Evolutionary conservation across 2,797 vertebrate genomes (phyloP), one percentile per base, ranked within the genome.

Genomic region (Jordanella pulchra): DNA sequence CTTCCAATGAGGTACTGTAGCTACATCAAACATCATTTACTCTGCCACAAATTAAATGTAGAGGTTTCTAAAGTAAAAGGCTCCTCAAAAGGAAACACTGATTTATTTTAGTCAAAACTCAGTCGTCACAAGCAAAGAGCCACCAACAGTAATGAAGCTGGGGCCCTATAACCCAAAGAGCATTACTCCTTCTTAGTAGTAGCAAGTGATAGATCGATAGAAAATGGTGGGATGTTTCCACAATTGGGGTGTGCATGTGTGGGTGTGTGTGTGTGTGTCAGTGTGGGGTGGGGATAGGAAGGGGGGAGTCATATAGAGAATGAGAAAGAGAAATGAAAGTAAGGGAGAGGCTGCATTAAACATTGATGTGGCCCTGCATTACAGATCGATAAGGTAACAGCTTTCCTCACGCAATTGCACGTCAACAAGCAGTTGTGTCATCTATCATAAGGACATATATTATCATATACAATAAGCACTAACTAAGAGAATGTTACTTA

Each of bases 381-480:
- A 69, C 75, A 64, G 89, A 94, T 95, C 93, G 80, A 94, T 94
- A 93, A 84, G 75, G 77, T 84, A 86, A 86, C 85, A 86, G 87
- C 86, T 86, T 89, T 92, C 88, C 93, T 93, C 91, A 86, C 93
- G 90, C 94, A 93, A 95, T 94, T 94, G 93, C 94, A 93, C 84
- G 91, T 94, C 93, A 91, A 85, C 87, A 83, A 81, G 87, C 78
- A 76, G 78, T 83, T 67, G 69, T 79, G 80, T 87, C 82, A 92
- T 89, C 73, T 86, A 90, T 91, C 82, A 74, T 78, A 77, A n/a
- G 68, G 65, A 86, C 81, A 74, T 25, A 32, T 78, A 64, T 77
- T 87, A 86, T 89, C 86, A 81, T 78, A 76, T 72, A 78, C 77
- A 60, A 76, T 67, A 9, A 42, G 65, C 69, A 39, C 71, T 68